These are phyloP conservation scores for Ophiodon elongatus DNA, from an alignment of 2,113 vertebrate genomes.

Conservation along the genomic window DNA sequence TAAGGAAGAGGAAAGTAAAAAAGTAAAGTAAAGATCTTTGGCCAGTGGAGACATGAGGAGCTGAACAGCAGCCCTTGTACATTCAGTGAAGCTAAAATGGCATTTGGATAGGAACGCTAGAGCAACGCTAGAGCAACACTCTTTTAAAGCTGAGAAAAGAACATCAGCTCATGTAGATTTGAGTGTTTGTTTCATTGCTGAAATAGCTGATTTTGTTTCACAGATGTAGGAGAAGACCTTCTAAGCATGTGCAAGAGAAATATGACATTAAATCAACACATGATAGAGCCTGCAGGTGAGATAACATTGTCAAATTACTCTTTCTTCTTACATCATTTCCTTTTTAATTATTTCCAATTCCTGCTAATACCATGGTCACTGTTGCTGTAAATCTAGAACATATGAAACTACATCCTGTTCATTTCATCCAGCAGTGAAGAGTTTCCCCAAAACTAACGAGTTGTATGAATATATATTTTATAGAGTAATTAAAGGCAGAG, in stretches of 20 bases:
- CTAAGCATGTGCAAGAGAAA: conserved; percentile 93
- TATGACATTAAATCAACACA: conserved; percentile 86
- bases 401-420: neutral
- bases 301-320: neutral
- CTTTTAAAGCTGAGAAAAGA: neutral
- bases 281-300: conserved; percentile 85
- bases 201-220: conserved; percentile 51
- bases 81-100: neutral
- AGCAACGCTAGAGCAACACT: neutral
- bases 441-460: neutral
- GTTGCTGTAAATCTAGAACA: neutral
- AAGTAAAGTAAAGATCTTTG: too few relatives aligned
- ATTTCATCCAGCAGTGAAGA: too few relatives aligned
- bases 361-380: neutral
- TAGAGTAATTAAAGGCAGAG: too few relatives aligned
- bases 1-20: neutral
- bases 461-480: neutral
- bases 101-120: too few relatives aligned
- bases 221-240: conserved; percentile 95
- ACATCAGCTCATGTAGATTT: neutral
- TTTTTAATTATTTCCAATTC: neutral
- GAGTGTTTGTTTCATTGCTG: neutral
- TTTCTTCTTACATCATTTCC: neutral
- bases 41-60: neutral
- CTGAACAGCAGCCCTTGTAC: neutral